A percentile compares a stretch with the other conserved stretches of the same genome.
These are phyloP conservation scores for Heliconius eleuchia DNA, from an alignment of 1,140 invertebrate species.

Conservation along the genomic window DNA sequence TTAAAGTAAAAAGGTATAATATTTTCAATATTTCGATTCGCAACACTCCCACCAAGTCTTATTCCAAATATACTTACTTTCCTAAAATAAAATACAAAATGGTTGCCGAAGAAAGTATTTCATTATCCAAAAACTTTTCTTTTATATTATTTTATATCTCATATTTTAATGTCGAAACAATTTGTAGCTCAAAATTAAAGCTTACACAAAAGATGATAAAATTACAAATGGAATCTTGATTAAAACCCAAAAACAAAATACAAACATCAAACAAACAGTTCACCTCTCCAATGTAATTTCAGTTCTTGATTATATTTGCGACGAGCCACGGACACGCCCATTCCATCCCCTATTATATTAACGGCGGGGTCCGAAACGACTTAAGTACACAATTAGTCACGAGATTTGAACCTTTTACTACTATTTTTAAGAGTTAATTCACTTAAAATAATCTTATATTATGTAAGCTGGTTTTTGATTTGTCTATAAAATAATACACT, in stretches of 20 bases:
- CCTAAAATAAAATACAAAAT: neutral
- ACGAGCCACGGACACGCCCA: slow-evolving; percentile 74
- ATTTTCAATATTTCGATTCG: neutral
- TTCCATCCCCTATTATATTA: slow-evolving; percentile 79
- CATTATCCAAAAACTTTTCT: slow-evolving; percentile 12
- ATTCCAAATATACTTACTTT: slow-evolving; percentile 1
- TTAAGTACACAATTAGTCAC: slow-evolving; percentile 38
- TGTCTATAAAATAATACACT: slow-evolving; percentile 81
- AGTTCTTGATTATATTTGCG: slow-evolving; percentile 79
- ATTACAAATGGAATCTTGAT: slow-evolving; percentile 23
- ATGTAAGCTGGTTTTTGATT: slow-evolving; percentile 68
- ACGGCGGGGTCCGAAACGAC: slow-evolving; percentile 48
- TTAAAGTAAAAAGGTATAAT: neutral
- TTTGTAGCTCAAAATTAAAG: neutral
- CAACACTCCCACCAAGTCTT: neutral
- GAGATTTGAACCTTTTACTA: slow-evolving; percentile 46
- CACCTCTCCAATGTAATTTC: slow-evolving; percentile 43
- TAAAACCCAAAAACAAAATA: slow-evolving; percentile 27
- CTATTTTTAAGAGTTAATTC: slow-evolving; percentile 30
- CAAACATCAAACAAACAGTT: slow-evolving; percentile 25
- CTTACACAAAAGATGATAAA: slow-evolving; percentile 18
- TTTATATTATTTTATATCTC: slow-evolving; percentile 7
- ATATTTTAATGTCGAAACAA: slow-evolving; percentile 14
- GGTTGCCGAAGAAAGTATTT: neutral
- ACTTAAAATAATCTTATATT: slow-evolving; percentile 39